Base-by-base conservation (phyloP, 2,888 invertebrate genomes). In the Sceliomorpha sp. region DNA sequence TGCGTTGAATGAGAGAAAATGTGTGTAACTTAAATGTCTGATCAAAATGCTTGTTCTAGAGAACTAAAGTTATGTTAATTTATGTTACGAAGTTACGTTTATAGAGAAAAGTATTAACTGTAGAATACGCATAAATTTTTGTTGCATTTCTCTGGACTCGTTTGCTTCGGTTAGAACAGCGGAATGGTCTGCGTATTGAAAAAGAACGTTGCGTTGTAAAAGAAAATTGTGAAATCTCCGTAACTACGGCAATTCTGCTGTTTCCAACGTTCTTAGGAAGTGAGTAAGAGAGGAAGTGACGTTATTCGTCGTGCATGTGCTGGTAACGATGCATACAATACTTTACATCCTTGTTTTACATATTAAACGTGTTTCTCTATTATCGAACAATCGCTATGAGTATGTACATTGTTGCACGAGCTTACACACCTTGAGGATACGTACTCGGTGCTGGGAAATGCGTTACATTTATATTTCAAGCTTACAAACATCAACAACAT, bases 401-500 rank as follows among this genome's bases (percentile, higher is more conserved):
- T 71, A 67, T 67, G 48, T 67, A 63, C 66, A 71, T 58, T 69
- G 66, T 70, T 70, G 62, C 70, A 66, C 56, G 62, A 66, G 63
- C 59, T 45, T 71, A 59, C 63, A 59, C 63, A 67, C 45, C 63
- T 62, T 71, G 59, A 67, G 59, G 63, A 63, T 63, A 74, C 60
- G 60, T 68, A 75, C 74, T 77, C 68, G 58, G 63, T 76, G 79
- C 73, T 75, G 74, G 74, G 81, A 83, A 82, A 83, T 83, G 85
- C 84, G 77, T 81, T 84, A 87, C 85, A 86, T 77, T 84, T 86
- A 84, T 85, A 85, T 84, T 85, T 86, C 80, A 86, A 86, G 85
- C 85, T 85, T 85, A 86, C 86, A 87, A 87, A 86, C 85, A 86
- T 83, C 84, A 87, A 86, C 84, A 83, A 83, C 78, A 83, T 77